phyloP scores from a whole-genome alignment of 2,797 vertebrate species.

The Parauchenoglanis punctatus region DNA sequence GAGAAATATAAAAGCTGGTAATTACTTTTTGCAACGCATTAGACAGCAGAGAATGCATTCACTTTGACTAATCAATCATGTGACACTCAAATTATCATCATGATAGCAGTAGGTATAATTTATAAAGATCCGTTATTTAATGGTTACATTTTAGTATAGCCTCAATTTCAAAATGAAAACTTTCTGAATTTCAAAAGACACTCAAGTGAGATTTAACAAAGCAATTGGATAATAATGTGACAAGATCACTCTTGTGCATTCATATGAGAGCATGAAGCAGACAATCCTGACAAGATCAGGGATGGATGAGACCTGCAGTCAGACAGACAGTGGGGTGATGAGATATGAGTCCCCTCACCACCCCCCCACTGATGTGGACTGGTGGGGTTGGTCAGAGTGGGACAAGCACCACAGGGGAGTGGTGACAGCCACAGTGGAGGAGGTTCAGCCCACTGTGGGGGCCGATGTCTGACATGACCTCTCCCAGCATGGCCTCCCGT shows the following conservation, averaged over 20 bases:
- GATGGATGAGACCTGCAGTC: conserved; percentile 40
- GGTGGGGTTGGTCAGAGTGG: conserved; percentile 68
- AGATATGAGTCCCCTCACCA: conserved; percentile 64
- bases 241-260: not conserved
- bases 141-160: not conserved
- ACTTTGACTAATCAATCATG: not conserved
- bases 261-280: not conserved
- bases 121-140: not conserved
- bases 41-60: not conserved
- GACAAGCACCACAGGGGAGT: conserved; percentile 70
- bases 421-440: conserved; percentile 83
- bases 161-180: not conserved
- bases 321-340: conserved; percentile 38
- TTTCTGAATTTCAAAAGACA: not conserved
- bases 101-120: conserved; percentile 9
- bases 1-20: not conserved
- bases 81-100: conserved; percentile 22
- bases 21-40: not conserved
- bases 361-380: conserved; percentile 69
- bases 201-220: not conserved
- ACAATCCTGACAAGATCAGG: conserved; percentile 26
- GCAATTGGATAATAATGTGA: not conserved
- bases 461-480: conserved; percentile 89
- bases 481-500: conserved; percentile 76
- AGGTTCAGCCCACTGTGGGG: conserved; percentile 79